A percentile compares a stretch with the other conserved stretches of the same genome.
These are phyloP conservation scores for Falcaria lacertinaria DNA, from an alignment of 2,888 invertebrate genomes.

Conservation along the genomic window DNA sequence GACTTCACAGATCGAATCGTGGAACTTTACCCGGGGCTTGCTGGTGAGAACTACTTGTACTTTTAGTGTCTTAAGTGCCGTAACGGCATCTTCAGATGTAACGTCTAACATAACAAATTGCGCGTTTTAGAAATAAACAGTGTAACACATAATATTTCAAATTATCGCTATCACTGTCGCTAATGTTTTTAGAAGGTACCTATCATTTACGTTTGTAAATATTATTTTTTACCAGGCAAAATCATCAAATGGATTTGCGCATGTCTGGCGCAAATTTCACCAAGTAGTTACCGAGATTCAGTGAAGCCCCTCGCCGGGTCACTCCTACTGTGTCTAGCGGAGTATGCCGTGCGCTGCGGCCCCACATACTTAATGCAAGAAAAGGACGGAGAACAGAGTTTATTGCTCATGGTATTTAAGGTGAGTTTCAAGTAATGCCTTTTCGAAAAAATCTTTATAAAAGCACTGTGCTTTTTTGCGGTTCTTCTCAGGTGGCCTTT, in stretches of 20 bases:
- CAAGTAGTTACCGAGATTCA: constrained; percentile 78
- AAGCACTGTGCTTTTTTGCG: too few relatives aligned
- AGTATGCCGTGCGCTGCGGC: constrained; percentile 95
- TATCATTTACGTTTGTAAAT: too few relatives aligned
- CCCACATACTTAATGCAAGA: constrained; percentile 81
- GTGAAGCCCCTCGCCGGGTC: constrained; percentile 87
- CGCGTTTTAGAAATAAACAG: too few relatives aligned
- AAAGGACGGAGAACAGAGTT: constrained; percentile 63
- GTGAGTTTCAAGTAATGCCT: constrained; percentile 70
- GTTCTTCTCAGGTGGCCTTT: too few relatives aligned
- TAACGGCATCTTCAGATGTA: too few relatives aligned
- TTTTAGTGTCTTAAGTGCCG: too few relatives aligned
- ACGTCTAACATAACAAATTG: too few relatives aligned
- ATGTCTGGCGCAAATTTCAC: constrained; percentile 69
- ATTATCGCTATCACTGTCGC: too few relatives aligned
- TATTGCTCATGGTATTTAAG: constrained; percentile 86
- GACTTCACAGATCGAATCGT: constrained; percentile 88
- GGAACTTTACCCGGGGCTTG: constrained; percentile 84
- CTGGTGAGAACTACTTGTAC: constrained; percentile 81
- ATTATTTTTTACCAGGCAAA: constrained; percentile 62
- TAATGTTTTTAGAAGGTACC: too few relatives aligned
- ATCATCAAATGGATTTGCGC: constrained; percentile 79
- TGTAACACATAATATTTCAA: too few relatives aligned
- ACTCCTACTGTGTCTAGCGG: constrained; percentile 92
- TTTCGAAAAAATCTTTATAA: too few relatives aligned